A percentile compares a stretch with the other conserved stretches of the same genome.
phyloP scores from a whole-genome alignment of 2,113 vertebrate genomes.

The Takifugu flavidus region DNA sequence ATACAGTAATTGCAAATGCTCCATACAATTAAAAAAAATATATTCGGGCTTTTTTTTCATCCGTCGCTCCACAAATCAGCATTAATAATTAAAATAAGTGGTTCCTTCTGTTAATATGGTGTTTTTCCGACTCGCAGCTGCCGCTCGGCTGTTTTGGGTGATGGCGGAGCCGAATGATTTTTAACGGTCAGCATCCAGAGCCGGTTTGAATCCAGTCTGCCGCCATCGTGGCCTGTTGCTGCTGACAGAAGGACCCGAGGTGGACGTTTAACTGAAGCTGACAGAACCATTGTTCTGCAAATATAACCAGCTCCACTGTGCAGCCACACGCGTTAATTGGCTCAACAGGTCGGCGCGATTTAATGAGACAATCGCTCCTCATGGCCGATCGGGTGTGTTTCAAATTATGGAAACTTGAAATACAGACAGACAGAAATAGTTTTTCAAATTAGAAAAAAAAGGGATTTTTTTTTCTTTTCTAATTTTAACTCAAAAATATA shows the following conservation, averaged over 20 bases:
- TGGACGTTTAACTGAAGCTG: constrained; percentile 38
- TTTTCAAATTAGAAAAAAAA: not conserved
- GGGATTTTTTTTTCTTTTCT: not conserved
- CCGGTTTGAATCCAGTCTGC: constrained; percentile 51
- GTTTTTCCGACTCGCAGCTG: constrained; percentile 75
- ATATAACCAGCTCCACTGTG: constrained; percentile 17
- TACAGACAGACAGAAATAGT: not conserved
- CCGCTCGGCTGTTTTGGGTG: constrained; percentile 74
- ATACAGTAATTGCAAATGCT: too few relatives aligned
- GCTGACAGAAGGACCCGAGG: constrained; percentile 42
- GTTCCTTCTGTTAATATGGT: too few relatives aligned
- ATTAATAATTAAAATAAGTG: not conserved
- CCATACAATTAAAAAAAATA: too few relatives aligned
- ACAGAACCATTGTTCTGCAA: constrained; percentile 48
- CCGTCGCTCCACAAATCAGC: not conserved
- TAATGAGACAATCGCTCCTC: constrained; percentile 28
- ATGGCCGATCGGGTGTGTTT: constrained; percentile 6
- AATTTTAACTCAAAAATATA: too few relatives aligned
- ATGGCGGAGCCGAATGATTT: constrained; percentile 73
- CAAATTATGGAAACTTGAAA: not conserved
- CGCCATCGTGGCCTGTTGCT: constrained; percentile 38
- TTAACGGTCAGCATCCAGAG: constrained; percentile 82
- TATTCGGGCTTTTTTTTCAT: too few relatives aligned
- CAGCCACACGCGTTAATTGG: constrained; percentile 53
- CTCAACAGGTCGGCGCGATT: constrained; percentile 26